Evolutionary conservation across 1,140 invertebrate genomes (phyloP).

Genomic region (Lutraria rhynchaena): DNA sequence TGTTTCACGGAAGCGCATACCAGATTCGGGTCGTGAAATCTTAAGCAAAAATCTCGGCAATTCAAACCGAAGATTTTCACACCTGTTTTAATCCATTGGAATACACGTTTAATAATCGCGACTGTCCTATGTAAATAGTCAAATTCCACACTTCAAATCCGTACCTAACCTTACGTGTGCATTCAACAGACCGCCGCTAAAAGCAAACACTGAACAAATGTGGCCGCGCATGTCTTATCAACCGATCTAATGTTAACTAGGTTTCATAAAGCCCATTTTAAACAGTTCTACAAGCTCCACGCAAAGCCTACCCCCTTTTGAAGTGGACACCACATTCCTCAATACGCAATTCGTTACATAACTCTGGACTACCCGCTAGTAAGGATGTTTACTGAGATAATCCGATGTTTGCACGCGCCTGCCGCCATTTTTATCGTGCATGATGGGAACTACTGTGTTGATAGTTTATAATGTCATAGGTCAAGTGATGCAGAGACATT

Average conservation of each 20-base stretch:
- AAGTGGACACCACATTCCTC: conserved; percentile 23
- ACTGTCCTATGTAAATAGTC: conserved; percentile 17
- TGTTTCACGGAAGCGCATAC: no score
- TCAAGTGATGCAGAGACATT: not conserved
- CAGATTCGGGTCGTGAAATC: not conserved
- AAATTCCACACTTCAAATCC: conserved; percentile 41
- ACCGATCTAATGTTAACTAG: conserved; percentile 7
- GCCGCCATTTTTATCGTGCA: conserved; percentile 2
- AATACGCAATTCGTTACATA: conserved; percentile 2
- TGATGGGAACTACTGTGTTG: conserved; percentile 22
- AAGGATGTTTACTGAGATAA: conserved; percentile 10
- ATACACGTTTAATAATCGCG: conserved; percentile 43
- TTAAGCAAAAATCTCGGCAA: conserved; percentile 1
- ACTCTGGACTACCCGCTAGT: not conserved
- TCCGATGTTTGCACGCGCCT: conserved; percentile 30
- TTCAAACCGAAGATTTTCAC: conserved; percentile 21
- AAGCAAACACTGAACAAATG: conserved; percentile 20
- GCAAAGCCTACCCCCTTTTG: conserved; percentile 33
- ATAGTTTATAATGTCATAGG: conserved; percentile 22
- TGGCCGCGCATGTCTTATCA: conserved; percentile 47
- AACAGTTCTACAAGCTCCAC: conserved; percentile 22
- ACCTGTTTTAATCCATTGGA: conserved; percentile 49
- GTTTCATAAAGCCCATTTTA: conserved; percentile 21
- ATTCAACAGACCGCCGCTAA: conserved; percentile 1
- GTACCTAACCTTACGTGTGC: conserved; percentile 8